Evolutionary conservation across 2,888 invertebrate genomes (phyloP).

Genomic region (Alsophila aescularia): DNA sequence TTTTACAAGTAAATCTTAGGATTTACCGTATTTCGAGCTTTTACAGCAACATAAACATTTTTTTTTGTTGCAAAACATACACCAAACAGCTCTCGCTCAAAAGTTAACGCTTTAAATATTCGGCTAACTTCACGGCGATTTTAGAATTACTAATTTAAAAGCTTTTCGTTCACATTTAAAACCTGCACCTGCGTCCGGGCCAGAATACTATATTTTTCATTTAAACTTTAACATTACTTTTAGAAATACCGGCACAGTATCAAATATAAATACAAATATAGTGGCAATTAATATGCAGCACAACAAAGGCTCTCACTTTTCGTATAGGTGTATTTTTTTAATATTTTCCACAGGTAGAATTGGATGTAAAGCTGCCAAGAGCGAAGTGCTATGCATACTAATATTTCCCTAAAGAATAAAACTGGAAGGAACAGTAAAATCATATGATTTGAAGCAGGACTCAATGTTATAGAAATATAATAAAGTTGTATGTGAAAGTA

Average conservation of each 20-base stretch:
- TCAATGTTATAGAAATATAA: constrained; percentile 3
- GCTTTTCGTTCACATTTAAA: no score
- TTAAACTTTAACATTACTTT: not conserved
- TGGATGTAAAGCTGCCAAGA: constrained; percentile 8
- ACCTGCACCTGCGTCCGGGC: no score
- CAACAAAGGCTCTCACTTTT: constrained; percentile 1
- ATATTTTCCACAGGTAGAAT: constrained; percentile 7
- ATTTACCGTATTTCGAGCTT: no score
- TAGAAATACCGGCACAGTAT: not conserved
- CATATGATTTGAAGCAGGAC: constrained; percentile 1
- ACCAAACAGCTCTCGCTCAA: no score
- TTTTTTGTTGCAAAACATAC: no score
- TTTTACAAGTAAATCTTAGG: no score
- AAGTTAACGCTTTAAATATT: no score
- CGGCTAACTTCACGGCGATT: no score
- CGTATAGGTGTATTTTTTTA: not conserved
- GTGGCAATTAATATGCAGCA: constrained; percentile 17
- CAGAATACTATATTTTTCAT: not conserved
- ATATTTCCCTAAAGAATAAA: constrained; percentile 13
- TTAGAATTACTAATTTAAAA: no score
- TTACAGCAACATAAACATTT: no score
- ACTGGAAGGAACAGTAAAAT: constrained; percentile 7
- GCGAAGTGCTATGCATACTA: constrained; percentile 24
- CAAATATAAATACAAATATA: not conserved
- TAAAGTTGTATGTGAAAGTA: not conserved